Evolutionary conservation across 2,888 invertebrate species (phyloP).

Genomic region (Ornithoptera alexandrae): DNA sequence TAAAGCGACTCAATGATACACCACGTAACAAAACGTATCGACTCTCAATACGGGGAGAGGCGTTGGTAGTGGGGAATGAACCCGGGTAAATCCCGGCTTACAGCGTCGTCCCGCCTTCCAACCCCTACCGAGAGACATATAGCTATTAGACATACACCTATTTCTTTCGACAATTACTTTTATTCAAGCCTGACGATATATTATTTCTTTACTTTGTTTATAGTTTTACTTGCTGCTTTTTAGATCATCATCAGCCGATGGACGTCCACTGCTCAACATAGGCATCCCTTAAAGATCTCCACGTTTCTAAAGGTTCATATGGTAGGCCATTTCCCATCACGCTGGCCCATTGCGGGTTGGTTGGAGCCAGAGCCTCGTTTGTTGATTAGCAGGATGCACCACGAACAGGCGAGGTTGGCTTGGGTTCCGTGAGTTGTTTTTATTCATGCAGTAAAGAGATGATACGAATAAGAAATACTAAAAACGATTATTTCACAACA

Average conservation of each 20-base stretch:
- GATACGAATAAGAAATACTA: background rate
- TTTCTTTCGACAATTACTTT: conserved; percentile 37
- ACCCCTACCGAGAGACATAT: conserved; percentile 36
- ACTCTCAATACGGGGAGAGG: conserved; percentile 27
- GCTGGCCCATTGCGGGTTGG: too few relatives aligned
- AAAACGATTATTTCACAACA: background rate
- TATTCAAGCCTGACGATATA: conserved; percentile 30
- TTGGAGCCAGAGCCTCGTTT: too few relatives aligned
- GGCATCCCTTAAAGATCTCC: too few relatives aligned
- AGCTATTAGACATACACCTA: conserved; percentile 33
- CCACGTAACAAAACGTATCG: conserved; percentile 29
- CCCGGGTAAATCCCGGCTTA: conserved; percentile 55
- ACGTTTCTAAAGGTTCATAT: too few relatives aligned
- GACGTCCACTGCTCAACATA: too few relatives aligned
- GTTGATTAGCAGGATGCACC: too few relatives aligned
- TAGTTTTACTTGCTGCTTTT: conserved; percentile 15
- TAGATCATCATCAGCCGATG: background rate
- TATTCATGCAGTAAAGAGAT: too few relatives aligned
- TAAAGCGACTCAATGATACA: conserved; percentile 25
- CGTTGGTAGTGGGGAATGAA: conserved; percentile 42
- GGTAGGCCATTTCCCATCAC: too few relatives aligned
- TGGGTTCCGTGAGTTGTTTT: too few relatives aligned
- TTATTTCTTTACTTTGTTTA: conserved; percentile 21
- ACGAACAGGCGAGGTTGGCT: too few relatives aligned
- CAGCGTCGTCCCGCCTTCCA: conserved; percentile 35